A percentile compares a stretch with the other conserved stretches of the same genome.
Conservation (phyloP, 2,113 vertebrate species). For the Ictalurus punctatus region DNA sequence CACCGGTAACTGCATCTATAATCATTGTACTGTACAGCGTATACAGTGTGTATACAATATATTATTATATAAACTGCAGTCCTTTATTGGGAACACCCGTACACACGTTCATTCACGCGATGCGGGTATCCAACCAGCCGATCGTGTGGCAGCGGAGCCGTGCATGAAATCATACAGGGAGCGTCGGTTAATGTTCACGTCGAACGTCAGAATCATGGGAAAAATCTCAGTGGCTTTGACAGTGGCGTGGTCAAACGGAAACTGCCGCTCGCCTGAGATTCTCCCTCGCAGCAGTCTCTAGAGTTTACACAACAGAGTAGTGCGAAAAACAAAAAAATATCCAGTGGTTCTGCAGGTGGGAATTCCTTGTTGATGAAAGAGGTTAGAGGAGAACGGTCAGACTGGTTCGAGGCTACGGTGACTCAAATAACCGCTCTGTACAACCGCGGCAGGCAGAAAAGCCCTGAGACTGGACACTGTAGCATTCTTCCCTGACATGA, state of each 20-base stretch:
- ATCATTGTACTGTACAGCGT: not conserved
- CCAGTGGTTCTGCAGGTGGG: not conserved
- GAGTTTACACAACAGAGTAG: not conserved
- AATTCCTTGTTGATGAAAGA: not conserved
- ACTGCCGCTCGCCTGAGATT: not conserved
- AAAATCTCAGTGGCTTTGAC: not conserved
- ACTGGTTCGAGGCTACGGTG: not conserved
- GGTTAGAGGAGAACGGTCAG: too few relatives aligned
- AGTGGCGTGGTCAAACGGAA: not conserved
- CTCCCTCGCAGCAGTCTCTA: not conserved
- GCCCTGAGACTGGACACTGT: not conserved
- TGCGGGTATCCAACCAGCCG: not conserved
- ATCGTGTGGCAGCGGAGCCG: not conserved
- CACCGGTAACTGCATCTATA: slow-evolving; percentile 77
- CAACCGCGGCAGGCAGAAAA: not conserved
- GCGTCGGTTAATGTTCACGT: not conserved
- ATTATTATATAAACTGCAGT: not conserved
- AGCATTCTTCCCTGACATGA: not conserved
- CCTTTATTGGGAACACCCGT: not conserved
- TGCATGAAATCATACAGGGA: not conserved
- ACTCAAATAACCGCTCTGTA: not conserved
- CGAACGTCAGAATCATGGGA: not conserved
- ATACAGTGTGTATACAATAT: not conserved
- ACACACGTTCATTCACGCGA: not conserved
- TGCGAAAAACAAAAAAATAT: too few relatives aligned